These are phyloP conservation scores for Columba livia DNA, from an alignment of 2,113 vertebrate genomes.

Conservation along the genomic window DNA sequence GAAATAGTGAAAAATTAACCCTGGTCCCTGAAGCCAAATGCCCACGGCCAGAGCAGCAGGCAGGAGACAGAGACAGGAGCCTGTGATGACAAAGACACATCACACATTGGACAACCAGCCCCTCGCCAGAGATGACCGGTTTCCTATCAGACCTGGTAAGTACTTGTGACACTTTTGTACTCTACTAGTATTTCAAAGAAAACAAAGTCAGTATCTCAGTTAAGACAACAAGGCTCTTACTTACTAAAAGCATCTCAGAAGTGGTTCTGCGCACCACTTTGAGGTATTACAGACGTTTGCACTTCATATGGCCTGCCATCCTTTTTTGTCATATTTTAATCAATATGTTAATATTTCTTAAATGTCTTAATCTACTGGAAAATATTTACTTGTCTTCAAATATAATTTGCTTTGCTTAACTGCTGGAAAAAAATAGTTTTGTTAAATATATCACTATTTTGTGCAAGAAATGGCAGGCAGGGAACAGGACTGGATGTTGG, in stretches of 20 bases:
- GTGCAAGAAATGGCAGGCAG: neutral
- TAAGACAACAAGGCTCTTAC: neutral
- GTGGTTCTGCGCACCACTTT: neutral
- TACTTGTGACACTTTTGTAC: neutral
- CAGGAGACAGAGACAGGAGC: neutral
- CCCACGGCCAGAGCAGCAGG: neutral
- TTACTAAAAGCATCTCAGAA: neutral
- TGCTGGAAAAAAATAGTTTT: neutral
- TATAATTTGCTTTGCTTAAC: neutral
- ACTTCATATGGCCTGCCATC: neutral
- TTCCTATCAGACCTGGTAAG: conserved; percentile 53
- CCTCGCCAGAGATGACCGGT: neutral
- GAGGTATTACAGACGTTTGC: neutral
- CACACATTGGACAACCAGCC: neutral
- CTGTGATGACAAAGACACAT: conserved; percentile 6
- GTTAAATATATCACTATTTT: neutral
- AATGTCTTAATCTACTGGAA: neutral
- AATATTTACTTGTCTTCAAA: neutral
- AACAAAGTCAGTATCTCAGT: neutral
- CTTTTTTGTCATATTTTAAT: neutral
- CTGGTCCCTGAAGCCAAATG: neutral
- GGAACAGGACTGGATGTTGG: neutral
- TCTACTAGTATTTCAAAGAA: neutral
- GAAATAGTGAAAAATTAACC: conserved; percentile 62
- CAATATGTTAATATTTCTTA: neutral